phyloP scores from a whole-genome alignment of 2,888 invertebrate species.

The Diploptera punctata region DNA sequence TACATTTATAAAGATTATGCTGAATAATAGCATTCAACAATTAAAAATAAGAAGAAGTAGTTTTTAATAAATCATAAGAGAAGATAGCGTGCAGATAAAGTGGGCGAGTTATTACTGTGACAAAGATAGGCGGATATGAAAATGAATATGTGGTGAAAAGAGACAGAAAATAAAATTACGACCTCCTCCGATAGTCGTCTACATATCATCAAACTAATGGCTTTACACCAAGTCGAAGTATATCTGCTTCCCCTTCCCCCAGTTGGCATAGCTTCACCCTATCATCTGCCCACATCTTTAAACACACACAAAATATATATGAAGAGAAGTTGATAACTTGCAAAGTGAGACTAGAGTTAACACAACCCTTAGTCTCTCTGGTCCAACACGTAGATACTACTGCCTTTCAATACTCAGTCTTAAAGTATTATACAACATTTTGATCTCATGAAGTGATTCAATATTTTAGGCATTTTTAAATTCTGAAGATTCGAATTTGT shows the following conservation, averaged over 20 bases:
- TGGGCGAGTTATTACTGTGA: background rate
- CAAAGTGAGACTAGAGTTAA: background rate
- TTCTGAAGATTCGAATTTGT: too few species aligned
- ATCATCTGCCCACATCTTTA: constrained; percentile 2
- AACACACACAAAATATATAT: constrained; percentile 13
- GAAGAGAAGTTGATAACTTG: background rate
- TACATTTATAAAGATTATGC: too few species aligned
- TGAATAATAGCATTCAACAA: too few species aligned
- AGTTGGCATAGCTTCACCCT: background rate
- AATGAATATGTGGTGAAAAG: background rate
- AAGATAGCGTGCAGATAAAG: background rate
- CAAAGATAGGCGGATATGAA: background rate
- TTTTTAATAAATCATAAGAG: background rate
- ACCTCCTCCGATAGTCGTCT: constrained; percentile 15
- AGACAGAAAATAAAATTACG: constrained; percentile 12
- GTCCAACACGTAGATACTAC: too few species aligned
- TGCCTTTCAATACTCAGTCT: too few species aligned
- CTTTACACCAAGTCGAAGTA: constrained; percentile 2
- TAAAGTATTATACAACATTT: too few species aligned
- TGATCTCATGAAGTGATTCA: too few species aligned
- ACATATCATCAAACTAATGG: constrained; percentile 25
- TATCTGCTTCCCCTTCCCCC: constrained; percentile 1
- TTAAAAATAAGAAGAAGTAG: too few species aligned
- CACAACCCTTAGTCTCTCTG: too few species aligned
- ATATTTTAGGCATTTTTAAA: too few species aligned